A percentile compares a stretch with the other conserved stretches of the same genome.
Conservation (phyloP, 2,797 vertebrate species). For the Chiroxiphia lanceolata region DNA sequence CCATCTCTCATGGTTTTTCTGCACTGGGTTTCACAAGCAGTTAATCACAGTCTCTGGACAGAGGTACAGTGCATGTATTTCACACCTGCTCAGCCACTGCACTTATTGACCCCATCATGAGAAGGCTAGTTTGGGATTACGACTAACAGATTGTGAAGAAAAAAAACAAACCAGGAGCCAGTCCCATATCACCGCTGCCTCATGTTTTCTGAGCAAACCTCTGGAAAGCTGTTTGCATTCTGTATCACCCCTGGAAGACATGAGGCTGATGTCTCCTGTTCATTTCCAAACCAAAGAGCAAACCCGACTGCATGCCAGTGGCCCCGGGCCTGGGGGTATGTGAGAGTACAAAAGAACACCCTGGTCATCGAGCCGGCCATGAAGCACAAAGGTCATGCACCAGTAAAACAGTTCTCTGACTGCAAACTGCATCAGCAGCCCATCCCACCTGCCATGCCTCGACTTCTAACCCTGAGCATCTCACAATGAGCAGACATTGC, state of each 20-base stretch:
- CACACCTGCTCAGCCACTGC: background rate
- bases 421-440: background rate
- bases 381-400: background rate
- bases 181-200: background rate
- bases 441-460: background rate
- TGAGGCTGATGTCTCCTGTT: background rate
- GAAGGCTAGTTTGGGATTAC: background rate
- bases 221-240: background rate
- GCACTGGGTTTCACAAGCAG: background rate
- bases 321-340: background rate
- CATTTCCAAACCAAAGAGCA: background rate
- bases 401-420: background rate
- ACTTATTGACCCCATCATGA: background rate
- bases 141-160: background rate
- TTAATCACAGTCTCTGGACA: background rate
- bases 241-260: background rate
- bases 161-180: background rate
- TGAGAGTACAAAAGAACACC: background rate
- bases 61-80: background rate
- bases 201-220: background rate
- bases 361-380: accelerated
- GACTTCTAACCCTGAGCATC: background rate
- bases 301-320: background rate
- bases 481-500: background rate
- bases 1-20: background rate